Evolutionary conservation across 2,888 invertebrate species (phyloP).

Genomic region (Caenorhabditis sinica): DNA sequence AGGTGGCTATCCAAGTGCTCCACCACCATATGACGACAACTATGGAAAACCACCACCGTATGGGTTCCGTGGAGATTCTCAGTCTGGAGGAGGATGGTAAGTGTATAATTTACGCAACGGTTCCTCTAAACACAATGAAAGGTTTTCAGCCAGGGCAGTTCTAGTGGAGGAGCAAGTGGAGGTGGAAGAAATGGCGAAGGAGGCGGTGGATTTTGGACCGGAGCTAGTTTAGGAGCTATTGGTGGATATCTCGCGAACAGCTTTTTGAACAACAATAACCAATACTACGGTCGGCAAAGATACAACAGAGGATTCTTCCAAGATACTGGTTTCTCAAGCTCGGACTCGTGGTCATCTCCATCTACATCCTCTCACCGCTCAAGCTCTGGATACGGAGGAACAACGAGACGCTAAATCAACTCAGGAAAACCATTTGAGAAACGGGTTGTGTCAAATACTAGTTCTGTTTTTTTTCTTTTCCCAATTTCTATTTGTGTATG

Average conservation of each 20-base stretch:
- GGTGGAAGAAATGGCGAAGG: conserved; percentile 39
- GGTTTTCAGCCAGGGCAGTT: conserved; percentile 45
- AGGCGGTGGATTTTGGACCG: conserved; percentile 73
- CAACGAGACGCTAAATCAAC: conserved; percentile 68
- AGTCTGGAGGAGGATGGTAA: conserved; percentile 60
- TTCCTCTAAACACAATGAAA: not conserved
- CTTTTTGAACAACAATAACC: conserved; percentile 42
- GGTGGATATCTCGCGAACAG: conserved; percentile 77
- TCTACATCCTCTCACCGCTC: conserved; percentile 55
- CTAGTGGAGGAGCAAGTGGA: conserved; percentile 42
- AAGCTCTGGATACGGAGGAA: conserved; percentile 75
- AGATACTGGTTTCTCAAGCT: conserved; percentile 53
- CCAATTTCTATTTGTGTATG: conserved; percentile 8
- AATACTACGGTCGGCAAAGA: conserved; percentile 47
- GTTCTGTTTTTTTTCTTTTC: conserved; percentile 11
- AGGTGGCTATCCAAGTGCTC: conserved; percentile 68
- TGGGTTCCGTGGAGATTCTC: conserved; percentile 60
- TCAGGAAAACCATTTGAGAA: not conserved
- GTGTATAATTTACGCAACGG: not conserved
- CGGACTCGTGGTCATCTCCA: conserved; percentile 49
- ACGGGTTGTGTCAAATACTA: conserved; percentile 37
- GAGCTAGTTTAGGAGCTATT: conserved; percentile 77
- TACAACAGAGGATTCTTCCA: conserved; percentile 49
- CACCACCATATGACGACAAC: conserved; percentile 75
- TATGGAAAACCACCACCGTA: conserved; percentile 67